A percentile compares a stretch with the other conserved stretches of the same genome.
These are phyloP conservation scores for Beroe ovata DNA, from an alignment of 37 sponge, comb jelly and placozoan species.

Conservation along the genomic window DNA sequence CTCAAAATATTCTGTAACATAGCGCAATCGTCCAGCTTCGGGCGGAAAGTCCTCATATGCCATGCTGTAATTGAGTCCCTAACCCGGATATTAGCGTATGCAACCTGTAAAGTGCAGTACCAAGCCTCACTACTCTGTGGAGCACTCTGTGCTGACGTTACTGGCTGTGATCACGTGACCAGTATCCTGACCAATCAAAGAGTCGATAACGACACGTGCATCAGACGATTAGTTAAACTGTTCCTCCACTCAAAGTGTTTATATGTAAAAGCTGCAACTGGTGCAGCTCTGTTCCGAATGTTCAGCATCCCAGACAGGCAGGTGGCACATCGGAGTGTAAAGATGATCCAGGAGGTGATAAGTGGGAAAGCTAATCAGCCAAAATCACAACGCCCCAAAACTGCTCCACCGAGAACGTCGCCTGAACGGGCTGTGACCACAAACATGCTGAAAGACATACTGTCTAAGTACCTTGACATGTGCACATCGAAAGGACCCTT, in stretches of 20 bases:
- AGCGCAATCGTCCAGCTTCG: slow-evolving; percentile 60
- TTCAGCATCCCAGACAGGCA: slow-evolving; percentile 14
- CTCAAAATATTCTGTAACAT: slow-evolving; percentile 61
- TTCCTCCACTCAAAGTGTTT: slow-evolving; percentile 17
- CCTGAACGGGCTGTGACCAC: background rate
- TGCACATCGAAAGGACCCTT: slow-evolving; percentile 47
- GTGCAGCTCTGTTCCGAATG: slow-evolving; percentile 25
- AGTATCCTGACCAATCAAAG: slow-evolving; percentile 37
- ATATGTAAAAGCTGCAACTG: slow-evolving; percentile 45
- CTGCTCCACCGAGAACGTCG: background rate
- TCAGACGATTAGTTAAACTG: slow-evolving; percentile 1
- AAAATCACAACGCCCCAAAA: slow-evolving; percentile 8
- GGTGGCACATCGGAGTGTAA: slow-evolving; percentile 3
- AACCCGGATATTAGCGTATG: slow-evolving; percentile 14
- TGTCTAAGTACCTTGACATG: background rate
- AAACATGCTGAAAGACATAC: background rate
- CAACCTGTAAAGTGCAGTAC: slow-evolving; percentile 28
- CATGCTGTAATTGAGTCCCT: slow-evolving; percentile 50
- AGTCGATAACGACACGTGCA: background rate
- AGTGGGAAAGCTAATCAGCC: background rate
- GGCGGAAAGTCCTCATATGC: slow-evolving; percentile 48
- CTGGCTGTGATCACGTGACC: slow-evolving; percentile 58
- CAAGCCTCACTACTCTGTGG: slow-evolving; percentile 22
- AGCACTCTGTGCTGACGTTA: slow-evolving; percentile 26
- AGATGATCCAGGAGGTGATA: slow-evolving; percentile 51